Evolutionary conservation across 2,888 invertebrate species (phyloP).

Genomic region (Dexiosoma caninum): DNA sequence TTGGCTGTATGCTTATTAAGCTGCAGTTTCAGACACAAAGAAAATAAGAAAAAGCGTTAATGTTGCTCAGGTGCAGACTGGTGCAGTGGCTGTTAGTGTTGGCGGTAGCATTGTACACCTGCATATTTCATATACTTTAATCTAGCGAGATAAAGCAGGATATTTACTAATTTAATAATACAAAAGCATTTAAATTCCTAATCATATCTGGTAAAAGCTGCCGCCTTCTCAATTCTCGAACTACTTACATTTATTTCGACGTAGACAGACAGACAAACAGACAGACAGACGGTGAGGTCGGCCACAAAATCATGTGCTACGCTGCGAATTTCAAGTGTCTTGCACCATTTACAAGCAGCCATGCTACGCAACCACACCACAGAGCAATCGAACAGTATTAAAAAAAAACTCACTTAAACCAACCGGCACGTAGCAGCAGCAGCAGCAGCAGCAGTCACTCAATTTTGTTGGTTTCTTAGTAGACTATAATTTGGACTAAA

Average conservation of each 20-base stretch:
- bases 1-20: constrained; percentile 6
- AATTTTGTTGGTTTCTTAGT: constrained; percentile 34
- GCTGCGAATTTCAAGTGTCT: constrained; percentile 70
- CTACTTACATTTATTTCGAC: constrained; percentile 43
- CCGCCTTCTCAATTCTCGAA: constrained; percentile 65
- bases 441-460: constrained; percentile 31
- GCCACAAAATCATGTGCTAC: constrained; percentile 35
- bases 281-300: background rate
- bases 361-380: background rate
- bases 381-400: background rate
- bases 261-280: background rate
- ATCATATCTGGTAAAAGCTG: constrained; percentile 74
- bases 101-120: constrained; percentile 60
- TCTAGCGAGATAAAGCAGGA: constrained; percentile 65
- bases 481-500: constrained; percentile 58
- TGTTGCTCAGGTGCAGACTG: constrained; percentile 45
- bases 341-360: constrained; percentile 33
- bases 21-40: constrained; percentile 21
- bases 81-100: constrained; percentile 32
- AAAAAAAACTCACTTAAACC: background rate
- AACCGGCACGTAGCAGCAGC: background rate
- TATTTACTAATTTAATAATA: constrained; percentile 78
- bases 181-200: constrained; percentile 78
- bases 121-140: constrained; percentile 49
- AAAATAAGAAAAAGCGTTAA: constrained; percentile 7